Base-by-base conservation (phyloP, 1,140 invertebrate genomes). In the Lutraria rhynchaena region DNA sequence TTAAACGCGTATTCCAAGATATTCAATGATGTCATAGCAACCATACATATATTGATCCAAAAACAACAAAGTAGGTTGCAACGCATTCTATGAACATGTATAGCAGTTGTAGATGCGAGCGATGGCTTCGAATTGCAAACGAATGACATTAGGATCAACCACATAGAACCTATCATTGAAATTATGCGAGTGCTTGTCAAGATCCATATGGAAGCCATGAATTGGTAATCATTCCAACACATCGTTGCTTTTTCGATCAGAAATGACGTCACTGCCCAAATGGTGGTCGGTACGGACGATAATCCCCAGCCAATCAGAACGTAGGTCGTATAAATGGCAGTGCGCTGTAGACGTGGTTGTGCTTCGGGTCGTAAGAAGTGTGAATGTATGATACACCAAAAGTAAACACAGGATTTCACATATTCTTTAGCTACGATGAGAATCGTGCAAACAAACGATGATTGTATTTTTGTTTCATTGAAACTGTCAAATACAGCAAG, bases 281-380 rank as follows among this genome's bases (percentile, higher is more conserved):
- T 53, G 5, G 49, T 22, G 29, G 31, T 55, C 3, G 74, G 74
- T 33, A 77, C 41, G 22, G 57, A 3, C 2, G 74, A 46, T 24
- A 63, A n/a, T 19, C 58, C 58, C 74, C 74, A 77, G 3, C 60
- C 74, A 44, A 77, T 27, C 27, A 77, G 9, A 65, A 49, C 27
- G 33, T 77, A 77, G 1, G 46, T 51, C 37, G 51, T 37, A 55
- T 77, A 77, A 22, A 29, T 60, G 19, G 61, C 15, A 58, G 31
- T 49, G 15, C 74, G n/a, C 0, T 53, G 37, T 24, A 46, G 55
- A 13, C 60, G 60, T 19, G 74, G 53, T 27, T 55, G 61, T 0
- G 46, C 33, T 22, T 22, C 27, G 19, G 55, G 61, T 9, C 65
- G 74, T 24, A 46, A 31, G 24, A 33, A 35, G 41, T 77, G 74